Evolutionary conservation across 2,888 invertebrate genomes (phyloP).

Genomic region (Drosophila flavopinicola): DNA sequence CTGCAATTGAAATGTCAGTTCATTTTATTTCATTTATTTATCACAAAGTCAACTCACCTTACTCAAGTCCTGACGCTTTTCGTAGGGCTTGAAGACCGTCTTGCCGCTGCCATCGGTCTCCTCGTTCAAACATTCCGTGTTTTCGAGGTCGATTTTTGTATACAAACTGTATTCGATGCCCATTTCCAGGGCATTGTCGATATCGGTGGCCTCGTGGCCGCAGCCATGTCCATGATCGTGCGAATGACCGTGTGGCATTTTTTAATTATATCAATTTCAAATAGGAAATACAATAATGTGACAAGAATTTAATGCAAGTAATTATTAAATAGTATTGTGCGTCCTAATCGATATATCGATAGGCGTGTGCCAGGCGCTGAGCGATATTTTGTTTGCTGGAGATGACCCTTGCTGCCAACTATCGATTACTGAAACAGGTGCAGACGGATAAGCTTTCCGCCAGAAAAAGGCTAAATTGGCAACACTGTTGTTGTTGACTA

Average conservation of each 20-base stretch:
- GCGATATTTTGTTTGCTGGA: neutral
- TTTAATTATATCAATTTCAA: conserved; percentile 14
- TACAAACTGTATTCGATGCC: conserved; percentile 88
- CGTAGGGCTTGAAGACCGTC: conserved; percentile 96
- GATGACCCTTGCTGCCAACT: neutral
- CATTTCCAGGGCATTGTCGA: conserved; percentile 83
- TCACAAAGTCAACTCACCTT: conserved; percentile 86
- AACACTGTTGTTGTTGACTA: too few relatives aligned
- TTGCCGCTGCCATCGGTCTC: conserved; percentile 93
- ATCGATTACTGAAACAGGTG: too few relatives aligned
- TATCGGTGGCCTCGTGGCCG: conserved; percentile 82
- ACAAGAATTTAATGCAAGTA: conserved; percentile 53
- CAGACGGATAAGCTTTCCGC: too few relatives aligned
- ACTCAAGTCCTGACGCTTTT: conserved; percentile 90
- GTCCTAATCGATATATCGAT: conserved; percentile 36
- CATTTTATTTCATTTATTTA: neutral
- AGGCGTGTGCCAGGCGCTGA: neutral
- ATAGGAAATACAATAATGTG: conserved; percentile 25
- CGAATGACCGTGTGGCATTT: conserved; percentile 84
- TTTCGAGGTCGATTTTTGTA: conserved; percentile 94
- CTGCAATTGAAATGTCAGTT: conserved; percentile 86
- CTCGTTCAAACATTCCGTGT: conserved; percentile 96
- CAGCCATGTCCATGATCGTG: conserved; percentile 81
- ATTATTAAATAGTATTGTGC: conserved; percentile 26
- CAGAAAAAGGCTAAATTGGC: too few relatives aligned